Evolutionary conservation across 2,797 vertebrate genomes (phyloP).

Genomic region (Chiroxiphia lanceolata): DNA sequence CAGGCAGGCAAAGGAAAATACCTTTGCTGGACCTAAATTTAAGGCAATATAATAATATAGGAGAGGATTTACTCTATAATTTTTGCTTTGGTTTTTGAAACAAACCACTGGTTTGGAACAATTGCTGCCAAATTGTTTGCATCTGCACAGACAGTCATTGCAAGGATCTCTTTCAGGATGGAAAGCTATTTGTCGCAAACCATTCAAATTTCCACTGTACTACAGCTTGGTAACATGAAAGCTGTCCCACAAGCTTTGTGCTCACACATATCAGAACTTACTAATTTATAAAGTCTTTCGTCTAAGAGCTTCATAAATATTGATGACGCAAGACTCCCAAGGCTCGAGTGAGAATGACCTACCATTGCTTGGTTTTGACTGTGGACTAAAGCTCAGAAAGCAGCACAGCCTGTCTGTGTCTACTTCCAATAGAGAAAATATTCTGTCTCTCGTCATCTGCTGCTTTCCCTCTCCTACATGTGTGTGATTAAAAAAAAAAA

Average conservation of each 20-base stretch:
- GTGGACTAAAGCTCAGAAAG: neutral
- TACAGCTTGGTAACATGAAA: neutral
- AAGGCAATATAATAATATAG: constrained; percentile 11
- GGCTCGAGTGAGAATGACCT: neutral
- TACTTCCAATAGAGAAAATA: neutral
- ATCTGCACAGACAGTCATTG: constrained; percentile 17
- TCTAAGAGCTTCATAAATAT: neutral
- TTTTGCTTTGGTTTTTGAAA: constrained; percentile 49
- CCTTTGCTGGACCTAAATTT: constrained; percentile 42
- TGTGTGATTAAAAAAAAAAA: neutral
- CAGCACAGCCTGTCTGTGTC: neutral
- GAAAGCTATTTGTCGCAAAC: neutral
- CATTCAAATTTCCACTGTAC: neutral
- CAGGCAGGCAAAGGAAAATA: neutral
- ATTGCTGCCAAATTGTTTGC: constrained; percentile 39
- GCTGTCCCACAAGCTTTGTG: neutral
- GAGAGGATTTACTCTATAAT: constrained; percentile 26
- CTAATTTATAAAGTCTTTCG: neutral
- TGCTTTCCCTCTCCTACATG: neutral
- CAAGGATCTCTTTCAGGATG: constrained; percentile 24
- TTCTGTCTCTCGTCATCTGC: neutral
- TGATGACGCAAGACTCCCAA: neutral
- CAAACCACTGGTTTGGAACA: constrained; percentile 55
- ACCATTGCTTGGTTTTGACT: neutral
- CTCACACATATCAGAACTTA: neutral